Evolutionary conservation across 2,797 vertebrate species (phyloP).

Genomic region (Epinephelus coioides): DNA sequence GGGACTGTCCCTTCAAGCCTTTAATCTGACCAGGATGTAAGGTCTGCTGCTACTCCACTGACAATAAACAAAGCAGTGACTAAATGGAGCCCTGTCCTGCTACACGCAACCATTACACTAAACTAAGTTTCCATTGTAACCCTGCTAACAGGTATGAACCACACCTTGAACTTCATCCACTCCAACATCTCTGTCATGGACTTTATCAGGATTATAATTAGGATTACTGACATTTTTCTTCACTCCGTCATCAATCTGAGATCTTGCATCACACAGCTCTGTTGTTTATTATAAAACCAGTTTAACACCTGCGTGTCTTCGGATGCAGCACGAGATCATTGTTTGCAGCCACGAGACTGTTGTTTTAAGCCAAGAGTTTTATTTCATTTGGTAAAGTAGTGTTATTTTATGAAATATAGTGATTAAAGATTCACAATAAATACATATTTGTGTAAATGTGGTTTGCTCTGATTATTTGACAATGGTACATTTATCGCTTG

Average conservation of each 20-base stretch:
- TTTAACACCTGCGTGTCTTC: background rate
- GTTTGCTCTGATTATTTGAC: background rate
- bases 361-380: background rate
- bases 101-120: background rate
- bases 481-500: background rate
- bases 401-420: too few species aligned
- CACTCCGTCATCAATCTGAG: background rate
- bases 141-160: background rate
- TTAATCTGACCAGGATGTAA: conserved; percentile 40
- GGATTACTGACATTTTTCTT: background rate
- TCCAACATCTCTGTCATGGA: background rate
- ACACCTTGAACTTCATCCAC: background rate
- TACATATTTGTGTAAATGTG: background rate
- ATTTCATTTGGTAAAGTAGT: background rate
- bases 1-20: background rate
- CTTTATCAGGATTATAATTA: background rate
- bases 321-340: background rate
- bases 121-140: background rate
- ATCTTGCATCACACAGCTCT: background rate
- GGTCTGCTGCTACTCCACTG: background rate
- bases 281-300: background rate
- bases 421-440: too few species aligned
- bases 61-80: background rate
- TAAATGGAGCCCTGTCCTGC: background rate
- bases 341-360: background rate